Base-by-base conservation (phyloP, 2,113 vertebrate genomes). In the Amblyopsis rosae region DNA sequence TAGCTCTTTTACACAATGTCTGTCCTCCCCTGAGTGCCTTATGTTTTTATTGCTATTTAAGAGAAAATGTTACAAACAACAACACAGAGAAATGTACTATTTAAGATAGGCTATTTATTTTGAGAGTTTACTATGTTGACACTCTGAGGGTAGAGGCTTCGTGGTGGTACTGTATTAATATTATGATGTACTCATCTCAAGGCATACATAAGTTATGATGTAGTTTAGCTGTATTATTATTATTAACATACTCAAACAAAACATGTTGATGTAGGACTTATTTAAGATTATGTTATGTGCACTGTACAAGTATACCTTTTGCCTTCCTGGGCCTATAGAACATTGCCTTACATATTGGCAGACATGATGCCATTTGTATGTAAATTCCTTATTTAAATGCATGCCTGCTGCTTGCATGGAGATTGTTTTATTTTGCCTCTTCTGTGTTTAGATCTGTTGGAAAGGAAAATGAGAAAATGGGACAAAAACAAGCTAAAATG, bases 161-260 rank as follows among this genome's bases (percentile, higher is more conserved):
- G 96, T 93, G 93, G 94, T 93, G 93, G 95, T 96, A 97, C 94
- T 98, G 95, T 97, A 96, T 96, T 94, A 90, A 87, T 87, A 82
- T 82, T 94, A 97, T 88, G 92, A 96, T 98, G 95, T 98, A 96
- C 96, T 99, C 98, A 99, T 98, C 98, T 99, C 98, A 99, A 96
- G 95, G 95, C 94, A 96, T 92, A 91, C 87, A 91, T 97, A 99
- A 98, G 95, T 98, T 98, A 98, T 98, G 98, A 93, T 96, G 92
- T 96, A 98, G 95, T 88, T 87, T 91, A 90, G 85, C 86, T 86
- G 76, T 87, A 87, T 91, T 96, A 96, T 94, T 91, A 93, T 92
- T 93, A 96, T 96, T 96, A 96, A 97, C 94, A 95, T 96, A 94
- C 95, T 96, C 93, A 96, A 95, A 94, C 94, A 92, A 96, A 96